Evolutionary conservation across 2,113 vertebrate genomes (phyloP).

Genomic region (Saccopteryx bilineata): DNA sequence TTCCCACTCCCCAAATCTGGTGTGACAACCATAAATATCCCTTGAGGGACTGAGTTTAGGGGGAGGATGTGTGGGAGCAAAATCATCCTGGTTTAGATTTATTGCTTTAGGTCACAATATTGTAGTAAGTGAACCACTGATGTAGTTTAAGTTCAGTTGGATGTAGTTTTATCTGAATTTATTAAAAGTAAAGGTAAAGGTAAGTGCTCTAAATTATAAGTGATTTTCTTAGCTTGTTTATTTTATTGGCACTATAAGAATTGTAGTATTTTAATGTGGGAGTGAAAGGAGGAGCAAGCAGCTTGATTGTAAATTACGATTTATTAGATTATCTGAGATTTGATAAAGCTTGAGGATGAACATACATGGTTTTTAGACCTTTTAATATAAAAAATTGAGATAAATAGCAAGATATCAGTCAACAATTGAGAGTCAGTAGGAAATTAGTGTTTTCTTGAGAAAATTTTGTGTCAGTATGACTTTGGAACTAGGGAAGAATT

Average conservation of each 20-base stretch:
- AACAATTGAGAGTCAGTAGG: conserved; percentile 15
- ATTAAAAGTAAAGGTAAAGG: conserved; percentile 57
- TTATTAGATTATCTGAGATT: conserved; percentile 30
- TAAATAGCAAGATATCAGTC: neutral
- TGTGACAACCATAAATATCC: neutral
- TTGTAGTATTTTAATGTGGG: conserved; percentile 44
- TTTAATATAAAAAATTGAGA: conserved; percentile 58
- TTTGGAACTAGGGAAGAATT: conserved; percentile 29
- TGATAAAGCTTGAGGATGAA: conserved; percentile 15
- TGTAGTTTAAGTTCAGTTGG: conserved; percentile 37
- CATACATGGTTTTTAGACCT: conserved; percentile 28
- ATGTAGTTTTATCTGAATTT: conserved; percentile 41
- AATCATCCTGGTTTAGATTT: neutral
- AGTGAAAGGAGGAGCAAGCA: neutral
- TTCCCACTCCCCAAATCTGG: neutral
- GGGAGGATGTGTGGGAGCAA: neutral
- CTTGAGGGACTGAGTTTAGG: neutral
- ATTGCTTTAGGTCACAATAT: neutral
- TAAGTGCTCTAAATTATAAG: neutral
- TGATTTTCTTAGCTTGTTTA: conserved; percentile 63
- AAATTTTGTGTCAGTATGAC: conserved; percentile 15
- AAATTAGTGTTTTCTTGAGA: conserved; percentile 24
- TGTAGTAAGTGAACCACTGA: neutral
- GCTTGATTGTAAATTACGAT: conserved; percentile 20
- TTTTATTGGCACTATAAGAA: neutral